Evolutionary conservation across 53 echinoderm and acorn worm species (phyloP), one percentile per base, ranked within the genome.

Genomic region (Crossaster papposus): DNA sequence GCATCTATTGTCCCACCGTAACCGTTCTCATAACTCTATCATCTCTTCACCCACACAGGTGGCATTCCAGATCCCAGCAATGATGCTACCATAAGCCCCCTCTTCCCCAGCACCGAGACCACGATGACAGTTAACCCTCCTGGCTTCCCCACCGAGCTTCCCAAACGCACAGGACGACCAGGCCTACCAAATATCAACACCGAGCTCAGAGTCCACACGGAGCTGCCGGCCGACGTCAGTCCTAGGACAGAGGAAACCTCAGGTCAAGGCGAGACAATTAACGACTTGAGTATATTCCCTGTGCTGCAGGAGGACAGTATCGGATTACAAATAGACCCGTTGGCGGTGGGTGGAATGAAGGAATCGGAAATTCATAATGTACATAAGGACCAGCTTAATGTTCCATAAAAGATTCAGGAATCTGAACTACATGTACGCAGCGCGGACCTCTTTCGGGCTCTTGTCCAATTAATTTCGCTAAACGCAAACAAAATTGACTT

Each of bases 1-100:
- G 68, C 24, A 26, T 28, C 68, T 11, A 26, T 28, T 68, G n/a
- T 3, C 17, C n/a, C 68, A 68, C 44, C 5, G 44, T 44, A 68
- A 24, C 32, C 2, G n/a, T 35, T 20, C 30, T 83, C 0, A 72
- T 38, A 51, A 72, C 14, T 85, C 52, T 18, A 53, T 51, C 34
- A 11, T 64, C 79, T 79, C 26, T 23, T 29, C 34, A 31, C 44
- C 44, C 70, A n/a, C 0, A 35, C 81, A 90, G 90, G 90, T 54
- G 90, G 90, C 13, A 73, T 90, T 15, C 90, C 90, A 14, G 54
- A 86, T 54, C 30, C 55, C 54, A 87, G 23, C 36, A 87, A 75
- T 11, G 87, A 87, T 17, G 87, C 87, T 12, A 77, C 87, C 36
- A 87, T 64, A 55, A 87, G 44, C 77, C 87, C 76, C 24, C 36